Evolutionary conservation across 2,888 invertebrate genomes (phyloP).

Genomic region (Nomada fucata): DNA sequence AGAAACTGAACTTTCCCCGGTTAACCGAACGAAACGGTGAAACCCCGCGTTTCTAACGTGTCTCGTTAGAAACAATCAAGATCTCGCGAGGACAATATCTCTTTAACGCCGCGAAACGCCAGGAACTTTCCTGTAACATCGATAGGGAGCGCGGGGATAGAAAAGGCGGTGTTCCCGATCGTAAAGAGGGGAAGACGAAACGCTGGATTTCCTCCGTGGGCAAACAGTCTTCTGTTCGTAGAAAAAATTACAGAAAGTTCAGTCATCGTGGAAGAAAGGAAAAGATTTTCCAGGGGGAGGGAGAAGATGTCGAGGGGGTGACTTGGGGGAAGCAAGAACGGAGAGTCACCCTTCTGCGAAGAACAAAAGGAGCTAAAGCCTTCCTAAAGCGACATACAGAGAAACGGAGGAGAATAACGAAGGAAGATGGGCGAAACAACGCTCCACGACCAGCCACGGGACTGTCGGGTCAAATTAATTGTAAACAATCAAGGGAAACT

Average conservation of each 20-base stretch:
- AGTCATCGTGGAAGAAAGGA: background rate
- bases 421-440: conserved; percentile 32
- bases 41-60: conserved; percentile 11
- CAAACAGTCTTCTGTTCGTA: background rate
- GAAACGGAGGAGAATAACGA: background rate
- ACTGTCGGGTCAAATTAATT: conserved; percentile 67
- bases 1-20: conserved; percentile 4
- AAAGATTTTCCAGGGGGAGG: background rate
- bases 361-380: background rate
- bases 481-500: conserved; percentile 66
- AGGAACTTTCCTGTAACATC: background rate
- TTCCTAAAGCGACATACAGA: conserved; percentile 5
- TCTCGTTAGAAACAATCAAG: conserved; percentile 7
- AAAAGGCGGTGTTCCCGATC: background rate
- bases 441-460: conserved; percentile 15
- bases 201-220: background rate
- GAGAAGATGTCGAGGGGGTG: background rate
- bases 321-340: background rate
- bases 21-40: background rate
- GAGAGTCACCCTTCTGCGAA: conserved; percentile 9
- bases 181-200: background rate
- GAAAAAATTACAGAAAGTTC: conserved; percentile 12
- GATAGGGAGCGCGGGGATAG: background rate
- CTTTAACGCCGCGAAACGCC: conserved; percentile 6
- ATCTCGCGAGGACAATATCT: background rate